Base-by-base conservation (phyloP, 2,888 invertebrate species). In the Nemotelus pantherinus region DNA sequence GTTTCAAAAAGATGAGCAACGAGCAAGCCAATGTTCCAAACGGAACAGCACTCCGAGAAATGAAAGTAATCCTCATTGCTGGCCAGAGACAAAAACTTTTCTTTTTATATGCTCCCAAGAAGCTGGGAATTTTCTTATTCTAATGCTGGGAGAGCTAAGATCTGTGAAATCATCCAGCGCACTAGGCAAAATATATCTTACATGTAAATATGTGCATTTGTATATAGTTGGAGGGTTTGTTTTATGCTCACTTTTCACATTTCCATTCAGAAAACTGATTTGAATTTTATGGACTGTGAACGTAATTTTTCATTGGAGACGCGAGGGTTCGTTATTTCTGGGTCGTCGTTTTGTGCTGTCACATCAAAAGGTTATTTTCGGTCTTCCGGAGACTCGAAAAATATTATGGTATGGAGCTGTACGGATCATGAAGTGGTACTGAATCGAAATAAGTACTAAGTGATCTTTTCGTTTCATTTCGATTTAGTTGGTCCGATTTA, bases 221-320 rank as follows among this genome's bases (percentile, higher is more conserved):
- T 47, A 70, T 70, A 55, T 43, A 65, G 25, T 70, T 41, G 41
- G 7, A 55, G 53, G 55, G 44, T 63, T 74, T 72, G 25, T 48
- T 55, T 6, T 74, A 10, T 60, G 50, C 53, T 68, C 43, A 65
- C 65, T 43, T 45, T 65, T 65, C 65, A 65, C 50, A 41, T 68
- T 68, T 68, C 53, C 53, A 53, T 68, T 68, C 53, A 25, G 25
- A 75, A 67, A 78, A 76, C 76, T 78, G 70, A 78, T 78, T 78
- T 71, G 76, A 78, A 76, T 76, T 78, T 78, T 78, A 78, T 78
- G 78, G 76, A 68, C 78, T 78, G 78, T 78, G 78, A 78, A 78
- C 71, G 78, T 77, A 70, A 77, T 78, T 78, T 78, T 78, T 78
- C 78, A 78, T 76, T 78, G 76, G 78, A 72, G 76, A 74, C 25